Base-by-base conservation (phyloP, 2,888 invertebrate species). In the Neoaliturus tenellus region DNA sequence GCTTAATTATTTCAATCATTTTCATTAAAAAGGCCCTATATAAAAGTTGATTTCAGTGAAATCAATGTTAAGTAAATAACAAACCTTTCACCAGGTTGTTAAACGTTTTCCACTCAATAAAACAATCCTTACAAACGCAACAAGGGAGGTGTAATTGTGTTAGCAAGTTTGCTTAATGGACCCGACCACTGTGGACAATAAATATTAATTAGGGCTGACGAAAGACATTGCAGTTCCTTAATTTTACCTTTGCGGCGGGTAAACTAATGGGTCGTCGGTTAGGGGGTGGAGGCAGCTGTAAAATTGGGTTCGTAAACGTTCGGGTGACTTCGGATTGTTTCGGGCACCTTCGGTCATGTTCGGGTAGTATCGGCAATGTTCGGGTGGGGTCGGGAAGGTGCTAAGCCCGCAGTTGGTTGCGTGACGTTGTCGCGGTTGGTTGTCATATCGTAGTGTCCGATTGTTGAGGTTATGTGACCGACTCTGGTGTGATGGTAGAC, bases 401-500 rank as follows among this genome's bases (percentile, higher is more conserved):
- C 48, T 8, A 3, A 3, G 48, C 1, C 20, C 51, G 51, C 20
- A 51, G 51, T 51, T 23, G 2, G 5, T 2, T 23, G 51, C 51
- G 51, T 51, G 51, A 51, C 51, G 5, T 14, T 23, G 51, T 23
- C 51, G 51, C 51, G 51, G 51, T 51, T 20, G 1, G 44, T 14
- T n/a, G 44, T 44, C 17, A 44, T 17, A 17, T 55, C 2, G 23
- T 12, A 1, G 55, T 55, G 55, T 8, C 14, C 41, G 6, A 10
- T 6, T 41, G 51, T 51, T 8, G 23, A 12, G 62, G 62, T 62
- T 1, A 62, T 62, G 62, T 62, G 62, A 62, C 8, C 28, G 28
- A 17, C 28, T 62, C 62, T 8, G 31, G 31, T 25, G 71, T 71
- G 71, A 80, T 80, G 80, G 58, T 80, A 33, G 80, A 80, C 23